These are phyloP conservation scores for Dryadula phaetusa DNA, from an alignment of 2,888 invertebrate genomes.

Conservation along the genomic window DNA sequence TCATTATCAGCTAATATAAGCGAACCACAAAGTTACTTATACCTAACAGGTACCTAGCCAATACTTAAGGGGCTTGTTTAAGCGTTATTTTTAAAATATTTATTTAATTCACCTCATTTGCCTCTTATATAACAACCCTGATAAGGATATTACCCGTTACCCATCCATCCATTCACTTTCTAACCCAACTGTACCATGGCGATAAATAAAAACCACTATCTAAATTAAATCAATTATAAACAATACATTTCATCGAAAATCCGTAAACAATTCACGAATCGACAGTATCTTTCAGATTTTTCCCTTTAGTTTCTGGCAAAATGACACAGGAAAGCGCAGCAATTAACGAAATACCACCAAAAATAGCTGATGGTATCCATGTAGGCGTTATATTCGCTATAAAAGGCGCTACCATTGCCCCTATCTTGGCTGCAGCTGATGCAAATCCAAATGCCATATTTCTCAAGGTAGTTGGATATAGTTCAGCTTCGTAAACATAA, in stretches of 20 bases:
- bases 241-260: not conserved
- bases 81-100: too few relatives aligned
- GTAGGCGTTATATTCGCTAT: constrained; percentile 56
- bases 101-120: too few relatives aligned
- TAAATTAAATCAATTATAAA: not conserved
- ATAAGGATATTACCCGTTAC: too few relatives aligned
- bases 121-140: too few relatives aligned
- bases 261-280: constrained; percentile 39
- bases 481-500: constrained; percentile 59
- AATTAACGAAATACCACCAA: constrained; percentile 57
- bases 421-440: constrained; percentile 58
- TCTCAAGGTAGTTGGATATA: constrained; percentile 66
- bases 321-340: constrained; percentile 55
- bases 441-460: constrained; percentile 62
- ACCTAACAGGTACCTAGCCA: too few relatives aligned
- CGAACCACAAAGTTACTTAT: too few relatives aligned
- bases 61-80: too few relatives aligned
- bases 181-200: not conserved
- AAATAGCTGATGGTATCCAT: constrained; percentile 61
- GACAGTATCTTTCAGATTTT: constrained; percentile 59
- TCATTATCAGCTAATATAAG: too few relatives aligned
- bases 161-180: not conserved
- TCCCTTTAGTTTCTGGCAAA: constrained; percentile 66
- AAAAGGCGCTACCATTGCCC: constrained; percentile 64
- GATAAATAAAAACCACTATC: not conserved